phyloP scores from a whole-genome alignment of 1,140 invertebrate genomes.

The Drosophila cardini region DNA sequence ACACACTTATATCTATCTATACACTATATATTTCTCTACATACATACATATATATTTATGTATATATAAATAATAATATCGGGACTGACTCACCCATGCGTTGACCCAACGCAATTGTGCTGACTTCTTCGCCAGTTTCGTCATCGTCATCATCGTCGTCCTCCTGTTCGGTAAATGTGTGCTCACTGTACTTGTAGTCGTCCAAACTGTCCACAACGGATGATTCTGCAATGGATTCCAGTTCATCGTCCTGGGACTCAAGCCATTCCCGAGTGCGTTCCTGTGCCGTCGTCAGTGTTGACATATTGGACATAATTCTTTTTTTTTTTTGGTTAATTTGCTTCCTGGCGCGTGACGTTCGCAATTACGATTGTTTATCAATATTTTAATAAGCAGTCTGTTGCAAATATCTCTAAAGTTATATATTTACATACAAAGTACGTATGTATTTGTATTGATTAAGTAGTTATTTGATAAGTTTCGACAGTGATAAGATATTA shows the following conservation, averaged over 20 bases:
- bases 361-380: constrained; percentile 39
- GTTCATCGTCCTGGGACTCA: constrained; percentile 59
- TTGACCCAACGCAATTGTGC: constrained; percentile 64
- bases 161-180: constrained; percentile 38
- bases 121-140: constrained; percentile 58
- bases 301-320: constrained; percentile 52
- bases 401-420: constrained; percentile 10
- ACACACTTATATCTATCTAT: neutral
- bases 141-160: constrained; percentile 50
- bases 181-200: constrained; percentile 66
- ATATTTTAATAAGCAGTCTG: constrained; percentile 37
- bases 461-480: constrained; percentile 50
- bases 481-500: constrained; percentile 58
- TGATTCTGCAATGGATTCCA: constrained; percentile 72
- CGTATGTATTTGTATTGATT: constrained; percentile 28
- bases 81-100: constrained; percentile 44
- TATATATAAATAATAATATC: neutral
- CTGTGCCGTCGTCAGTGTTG: constrained; percentile 40
- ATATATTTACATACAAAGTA: constrained; percentile 26
- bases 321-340: neutral
- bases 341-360: constrained; percentile 40
- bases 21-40: neutral
- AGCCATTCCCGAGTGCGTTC: constrained; percentile 67
- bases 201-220: constrained; percentile 75
- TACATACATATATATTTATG: neutral